Conservation (phyloP, 2,113 vertebrate genomes). For the Colossoma macropomum region DNA sequence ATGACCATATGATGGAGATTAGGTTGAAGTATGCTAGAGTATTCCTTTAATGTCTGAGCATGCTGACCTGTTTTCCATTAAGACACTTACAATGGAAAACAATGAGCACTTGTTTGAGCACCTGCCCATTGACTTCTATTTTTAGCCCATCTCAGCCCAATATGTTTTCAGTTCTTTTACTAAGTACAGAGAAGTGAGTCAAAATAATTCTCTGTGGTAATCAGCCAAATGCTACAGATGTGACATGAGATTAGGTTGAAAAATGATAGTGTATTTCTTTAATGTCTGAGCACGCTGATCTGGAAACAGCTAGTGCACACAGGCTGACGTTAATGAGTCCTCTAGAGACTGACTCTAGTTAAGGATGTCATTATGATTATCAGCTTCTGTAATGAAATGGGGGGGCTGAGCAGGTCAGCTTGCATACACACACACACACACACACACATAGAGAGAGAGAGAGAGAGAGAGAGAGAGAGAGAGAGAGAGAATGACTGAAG, state of each 20-base stretch:
- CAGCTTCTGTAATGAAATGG: not conserved
- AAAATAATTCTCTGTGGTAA: not conserved
- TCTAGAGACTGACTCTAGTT: slow-evolving; percentile 4
- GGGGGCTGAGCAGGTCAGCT: not conserved
- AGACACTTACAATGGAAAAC: no score
- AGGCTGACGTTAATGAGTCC: not conserved
- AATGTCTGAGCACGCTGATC: slow-evolving; percentile 25
- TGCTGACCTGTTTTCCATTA: not conserved
- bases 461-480: slow-evolving; percentile 12
- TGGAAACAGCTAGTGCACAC: slow-evolving; percentile 14
- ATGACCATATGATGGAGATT: not conserved
- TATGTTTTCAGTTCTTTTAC: no score
- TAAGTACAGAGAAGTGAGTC: not conserved
- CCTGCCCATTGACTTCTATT: no score
- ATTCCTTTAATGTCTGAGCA: slow-evolving; percentile 1
- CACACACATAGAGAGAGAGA: slow-evolving; percentile 7
- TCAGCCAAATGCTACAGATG: not conserved
- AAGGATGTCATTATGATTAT: not conserved
- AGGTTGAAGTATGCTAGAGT: slow-evolving; percentile 11
- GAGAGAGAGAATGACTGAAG: not conserved
- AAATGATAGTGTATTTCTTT: not conserved
- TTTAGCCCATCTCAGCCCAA: no score
- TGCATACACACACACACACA: not conserved
- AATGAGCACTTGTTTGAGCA: no score
- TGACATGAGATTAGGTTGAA: not conserved